A percentile compares a stretch with the other conserved stretches of the same genome.
phyloP scores from a whole-genome alignment of 1,140 invertebrate genomes.

The Babylonia areolata region DNA sequence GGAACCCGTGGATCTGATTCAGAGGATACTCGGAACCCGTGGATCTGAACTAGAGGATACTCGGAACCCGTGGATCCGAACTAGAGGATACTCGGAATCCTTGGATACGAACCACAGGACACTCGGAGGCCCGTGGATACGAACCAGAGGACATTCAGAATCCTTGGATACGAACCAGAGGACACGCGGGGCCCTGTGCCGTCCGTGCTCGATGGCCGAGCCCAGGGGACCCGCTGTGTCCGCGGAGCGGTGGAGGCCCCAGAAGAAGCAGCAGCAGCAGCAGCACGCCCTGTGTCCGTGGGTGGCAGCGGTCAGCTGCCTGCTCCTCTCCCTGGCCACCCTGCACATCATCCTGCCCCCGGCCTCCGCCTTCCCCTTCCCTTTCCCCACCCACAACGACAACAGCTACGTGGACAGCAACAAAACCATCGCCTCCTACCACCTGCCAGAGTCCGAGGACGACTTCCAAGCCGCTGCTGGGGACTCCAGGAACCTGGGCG shows the following conservation, averaged over 20 bases:
- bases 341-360: slow-evolving; percentile 12
- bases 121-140: no score
- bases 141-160: no score
- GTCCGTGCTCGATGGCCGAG: neutral
- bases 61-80: no score
- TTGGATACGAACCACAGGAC: no score
- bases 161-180: no score
- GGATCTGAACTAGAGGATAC: no score
- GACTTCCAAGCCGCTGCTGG: neutral
- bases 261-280: neutral
- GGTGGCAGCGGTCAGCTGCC: neutral
- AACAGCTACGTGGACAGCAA: slow-evolving; percentile 33
- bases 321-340: neutral
- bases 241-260: neutral
- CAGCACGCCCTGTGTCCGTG: neutral
- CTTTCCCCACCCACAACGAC: slow-evolving; percentile 14
- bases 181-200: no score
- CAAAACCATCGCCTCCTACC: slow-evolving; percentile 46
- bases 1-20: no score
- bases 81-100: no score
- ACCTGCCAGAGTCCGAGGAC: slow-evolving; percentile 46
- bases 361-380: slow-evolving; percentile 23
- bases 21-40: no score
- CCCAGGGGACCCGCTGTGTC: neutral
- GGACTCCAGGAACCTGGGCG: neutral